Evolutionary conservation across 2,797 vertebrate genomes (phyloP), one percentile per base, ranked within the genome.

Genomic region (Acipenser oxyrinchus): DNA sequence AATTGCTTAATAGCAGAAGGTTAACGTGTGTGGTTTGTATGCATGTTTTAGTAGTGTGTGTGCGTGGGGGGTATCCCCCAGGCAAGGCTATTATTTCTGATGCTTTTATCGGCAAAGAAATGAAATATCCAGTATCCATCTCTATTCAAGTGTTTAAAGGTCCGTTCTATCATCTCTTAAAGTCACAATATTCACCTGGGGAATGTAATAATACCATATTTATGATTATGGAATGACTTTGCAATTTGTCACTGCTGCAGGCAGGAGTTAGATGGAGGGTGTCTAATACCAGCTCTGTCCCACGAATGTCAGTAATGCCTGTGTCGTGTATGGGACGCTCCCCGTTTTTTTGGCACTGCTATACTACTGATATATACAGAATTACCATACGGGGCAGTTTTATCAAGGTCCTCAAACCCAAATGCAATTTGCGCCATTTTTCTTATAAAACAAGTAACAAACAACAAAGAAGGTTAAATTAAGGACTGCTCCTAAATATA

Each of bases 21-120:
- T 37, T 37, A 37, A 37, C 23, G 23, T 37, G 48, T 48, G n/a
- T 10, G 63, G 51, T 52, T 51, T 8, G 49, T 53, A 18, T 23
- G 12, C 37, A 51, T 37, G 63, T 64, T 51, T 53, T 9, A 9
- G 15, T 64, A 18, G n/a, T 64, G 10, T 64, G 50, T 64, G 63
- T 49, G 48, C 2, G 62, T 7, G 15, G n/a, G 13, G 7, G n/a
- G 48, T 13, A 10, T 63, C 48, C 15, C 8, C 10, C 0, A 49
- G 48, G 62, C 62, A 63, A 50, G 37, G 62, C 62, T 63, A n/a
- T 63, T 49, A 63, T 63, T 63, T 63, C 48, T 49, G 51, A 11
- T 49, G n/a, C 12, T 11, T 13, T 58, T 58, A 58, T 58, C 23
- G 4, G 23, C 23, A 37, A 37, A 37, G 23, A 37, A 37, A 37